These are phyloP conservation scores for Stegostoma tigrinum DNA, from an alignment of 2,113 vertebrate species.

Conservation along the genomic window DNA sequence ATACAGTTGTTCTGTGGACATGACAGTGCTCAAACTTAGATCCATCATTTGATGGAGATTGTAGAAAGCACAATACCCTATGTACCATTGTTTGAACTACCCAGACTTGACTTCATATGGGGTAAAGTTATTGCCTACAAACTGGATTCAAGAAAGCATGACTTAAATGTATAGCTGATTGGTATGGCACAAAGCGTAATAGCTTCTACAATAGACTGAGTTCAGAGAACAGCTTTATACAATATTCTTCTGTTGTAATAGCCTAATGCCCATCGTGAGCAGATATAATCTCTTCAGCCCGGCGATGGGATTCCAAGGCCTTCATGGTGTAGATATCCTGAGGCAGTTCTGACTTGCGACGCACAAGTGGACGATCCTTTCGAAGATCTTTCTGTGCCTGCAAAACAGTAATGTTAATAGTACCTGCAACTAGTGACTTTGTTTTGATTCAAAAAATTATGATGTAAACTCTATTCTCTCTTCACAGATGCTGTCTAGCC, in stretches of 20 bases:
- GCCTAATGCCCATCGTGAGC: conserved; percentile 81
- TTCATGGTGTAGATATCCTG: conserved; percentile 91
- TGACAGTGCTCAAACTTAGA: not conserved
- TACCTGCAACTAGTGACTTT: not conserved
- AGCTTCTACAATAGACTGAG: conserved; percentile 57
- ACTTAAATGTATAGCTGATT: conserved; percentile 57
- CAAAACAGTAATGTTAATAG: conserved; percentile 39
- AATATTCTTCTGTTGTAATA: conserved; percentile 47
- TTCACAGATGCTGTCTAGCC: not conserved
- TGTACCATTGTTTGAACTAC: conserved; percentile 85
- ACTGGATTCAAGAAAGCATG: conserved; percentile 56
- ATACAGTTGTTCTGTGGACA: not conserved
- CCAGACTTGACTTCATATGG: conserved; percentile 55
- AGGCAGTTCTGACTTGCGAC: conserved; percentile 95
- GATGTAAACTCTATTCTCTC: not conserved
- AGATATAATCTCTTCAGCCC: conserved; percentile 81
- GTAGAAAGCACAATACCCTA: conserved; percentile 34
- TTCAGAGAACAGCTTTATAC: conserved; percentile 44
- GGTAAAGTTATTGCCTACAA: conserved; percentile 62
- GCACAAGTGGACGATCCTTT: conserved; percentile 77
- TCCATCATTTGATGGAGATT: conserved; percentile 7
- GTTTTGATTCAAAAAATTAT: not conserved
- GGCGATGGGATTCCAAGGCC: conserved; percentile 86
- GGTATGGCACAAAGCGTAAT: conserved; percentile 67
- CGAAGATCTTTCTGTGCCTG: conserved; percentile 80